Conservation (phyloP, 2,797 vertebrate species). For the Borostomias antarcticus region DNA sequence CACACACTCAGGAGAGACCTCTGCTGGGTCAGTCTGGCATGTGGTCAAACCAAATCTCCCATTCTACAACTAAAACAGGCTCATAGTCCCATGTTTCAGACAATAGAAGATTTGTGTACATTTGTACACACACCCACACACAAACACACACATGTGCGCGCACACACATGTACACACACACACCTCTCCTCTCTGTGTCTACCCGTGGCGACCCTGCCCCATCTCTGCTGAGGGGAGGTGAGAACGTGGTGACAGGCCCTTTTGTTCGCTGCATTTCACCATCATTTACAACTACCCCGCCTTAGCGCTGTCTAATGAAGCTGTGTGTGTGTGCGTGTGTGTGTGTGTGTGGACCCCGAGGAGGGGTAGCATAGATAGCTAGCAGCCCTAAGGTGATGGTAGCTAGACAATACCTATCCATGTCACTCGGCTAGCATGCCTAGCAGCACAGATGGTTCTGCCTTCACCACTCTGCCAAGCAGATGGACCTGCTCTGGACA, state of each 20-base stretch:
- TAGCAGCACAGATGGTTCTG: conserved; percentile 86
- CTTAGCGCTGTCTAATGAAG: not conserved
- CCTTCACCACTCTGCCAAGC: conserved; percentile 87
- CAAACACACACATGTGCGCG: too few species aligned
- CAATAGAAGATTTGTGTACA: not conserved
- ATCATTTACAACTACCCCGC: not conserved
- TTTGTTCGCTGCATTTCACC: conserved; percentile 8
- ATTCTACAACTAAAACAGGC: not conserved
- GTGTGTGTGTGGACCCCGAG: conserved; percentile 18
- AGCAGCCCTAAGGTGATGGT: conserved; percentile 45
- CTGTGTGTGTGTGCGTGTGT: conserved; percentile 18
- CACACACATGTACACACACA: not conserved
- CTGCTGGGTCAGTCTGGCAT: not conserved
- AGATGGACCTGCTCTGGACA: conserved; percentile 55
- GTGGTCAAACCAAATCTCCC: not conserved
- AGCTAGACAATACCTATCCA: conserved; percentile 84
- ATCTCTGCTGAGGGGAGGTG: not conserved
- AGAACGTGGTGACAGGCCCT: conserved; percentile 3
- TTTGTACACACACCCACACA: not conserved
- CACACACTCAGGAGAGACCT: conserved; percentile 13
- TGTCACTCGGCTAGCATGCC: conserved; percentile 86
- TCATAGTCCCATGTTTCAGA: not conserved
- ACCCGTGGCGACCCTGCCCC: not conserved
- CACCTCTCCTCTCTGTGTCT: not conserved
- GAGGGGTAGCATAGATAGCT: conserved; percentile 30